A percentile compares a stretch with the other conserved stretches of the same genome.
Conservation (phyloP, 2,113 vertebrate genomes). For the Syrmaticus mikado region DNA sequence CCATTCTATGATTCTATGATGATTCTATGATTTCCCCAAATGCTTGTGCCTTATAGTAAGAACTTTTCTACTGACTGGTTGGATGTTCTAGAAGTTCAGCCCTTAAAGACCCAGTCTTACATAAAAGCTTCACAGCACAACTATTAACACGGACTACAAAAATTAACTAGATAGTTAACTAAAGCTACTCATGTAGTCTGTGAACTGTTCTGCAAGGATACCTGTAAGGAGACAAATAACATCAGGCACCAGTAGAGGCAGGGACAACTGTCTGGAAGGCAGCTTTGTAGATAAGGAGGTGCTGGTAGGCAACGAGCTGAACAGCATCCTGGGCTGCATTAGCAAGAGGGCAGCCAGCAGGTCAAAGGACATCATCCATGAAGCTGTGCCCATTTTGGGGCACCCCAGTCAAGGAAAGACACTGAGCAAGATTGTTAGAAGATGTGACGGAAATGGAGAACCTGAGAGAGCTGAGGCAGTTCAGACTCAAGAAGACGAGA, state of each 20-base stretch:
- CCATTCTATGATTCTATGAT: no score
- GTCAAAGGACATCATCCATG: not conserved
- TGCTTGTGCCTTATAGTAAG: not conserved
- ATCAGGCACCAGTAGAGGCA: not conserved
- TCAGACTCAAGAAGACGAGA: not conserved
- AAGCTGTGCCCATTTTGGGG: not conserved
- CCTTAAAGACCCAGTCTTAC: not conserved
- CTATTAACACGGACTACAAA: not conserved
- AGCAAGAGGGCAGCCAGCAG: not conserved
- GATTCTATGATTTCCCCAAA: not conserved
- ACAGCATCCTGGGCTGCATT: not conserved
- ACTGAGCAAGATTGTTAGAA: not conserved
- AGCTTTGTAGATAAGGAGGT: not conserved
- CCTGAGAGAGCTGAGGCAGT: not conserved
- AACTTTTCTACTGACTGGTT: not conserved
- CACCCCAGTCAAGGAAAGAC: not conserved
- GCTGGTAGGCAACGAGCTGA: not conserved
- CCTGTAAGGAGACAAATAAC: not conserved
- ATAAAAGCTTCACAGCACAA: not conserved
- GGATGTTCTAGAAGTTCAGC: not conserved
- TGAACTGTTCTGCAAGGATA: not conserved
- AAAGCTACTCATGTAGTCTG: not conserved
- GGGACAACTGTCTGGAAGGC: not conserved
- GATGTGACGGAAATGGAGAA: not conserved
- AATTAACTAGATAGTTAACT: not conserved